These are phyloP conservation scores for Choristoneura rosaceana DNA, from an alignment of 2,888 invertebrate genomes.

Conservation along the genomic window DNA sequence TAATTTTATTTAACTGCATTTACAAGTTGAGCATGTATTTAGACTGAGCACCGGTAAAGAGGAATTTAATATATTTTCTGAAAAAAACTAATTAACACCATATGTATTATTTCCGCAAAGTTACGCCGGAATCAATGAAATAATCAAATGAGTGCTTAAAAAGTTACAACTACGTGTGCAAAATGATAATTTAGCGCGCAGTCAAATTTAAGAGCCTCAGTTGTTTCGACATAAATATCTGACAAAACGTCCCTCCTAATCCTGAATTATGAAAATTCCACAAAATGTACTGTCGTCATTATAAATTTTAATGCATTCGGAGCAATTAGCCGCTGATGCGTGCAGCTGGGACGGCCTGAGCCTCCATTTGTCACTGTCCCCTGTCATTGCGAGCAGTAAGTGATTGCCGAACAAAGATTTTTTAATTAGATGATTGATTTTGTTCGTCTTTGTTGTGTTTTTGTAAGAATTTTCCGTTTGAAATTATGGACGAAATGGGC, in stretches of 20 bases:
- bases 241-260: constrained; percentile 13
- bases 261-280: constrained; percentile 19
- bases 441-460: background rate
- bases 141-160: background rate
- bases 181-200: background rate
- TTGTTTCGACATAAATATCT: background rate
- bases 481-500: background rate
- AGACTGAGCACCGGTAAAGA: too few species aligned
- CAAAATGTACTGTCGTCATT: constrained; percentile 30
- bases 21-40: too few species aligned
- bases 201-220: background rate
- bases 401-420: constrained; percentile 40
- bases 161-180: background rate
- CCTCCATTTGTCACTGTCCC: constrained; percentile 45
- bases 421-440: constrained; percentile 36
- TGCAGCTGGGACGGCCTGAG: constrained; percentile 43
- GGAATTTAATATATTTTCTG: too few species aligned
- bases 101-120: too few species aligned
- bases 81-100: too few species aligned
- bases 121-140: too few species aligned
- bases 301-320: constrained; percentile 50
- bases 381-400: constrained; percentile 42
- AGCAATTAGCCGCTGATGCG: constrained; percentile 55
- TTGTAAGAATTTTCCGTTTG: background rate
- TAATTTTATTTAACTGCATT: too few species aligned